phyloP scores from a whole-genome alignment of 2,797 vertebrate species.

The Erithacus rubecula region DNA sequence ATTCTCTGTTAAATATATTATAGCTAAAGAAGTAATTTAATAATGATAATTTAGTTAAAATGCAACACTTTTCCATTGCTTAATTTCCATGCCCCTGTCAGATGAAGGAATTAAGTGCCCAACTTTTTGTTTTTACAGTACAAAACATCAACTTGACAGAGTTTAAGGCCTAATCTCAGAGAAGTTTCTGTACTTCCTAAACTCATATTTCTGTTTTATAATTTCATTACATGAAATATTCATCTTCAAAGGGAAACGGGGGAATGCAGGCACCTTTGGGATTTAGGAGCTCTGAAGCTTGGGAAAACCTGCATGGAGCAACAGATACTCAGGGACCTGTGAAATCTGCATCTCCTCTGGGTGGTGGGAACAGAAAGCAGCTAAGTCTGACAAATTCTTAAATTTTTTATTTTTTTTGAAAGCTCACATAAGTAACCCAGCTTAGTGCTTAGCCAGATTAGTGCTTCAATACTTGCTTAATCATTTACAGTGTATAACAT shows the following conservation, averaged over 20 bases:
- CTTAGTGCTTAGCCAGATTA: slow-evolving; percentile 56
- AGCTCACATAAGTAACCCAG: slow-evolving; percentile 23
- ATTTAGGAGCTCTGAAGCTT: neutral
- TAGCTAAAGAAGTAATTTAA: neutral
- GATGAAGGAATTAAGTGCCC: neutral
- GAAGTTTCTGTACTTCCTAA: neutral
- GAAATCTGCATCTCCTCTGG: neutral
- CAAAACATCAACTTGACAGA: neutral
- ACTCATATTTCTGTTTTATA: neutral
- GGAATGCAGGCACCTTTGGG: neutral
- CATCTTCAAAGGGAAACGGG: neutral
- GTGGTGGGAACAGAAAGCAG: neutral
- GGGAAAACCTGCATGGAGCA: neutral
- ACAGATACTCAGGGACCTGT: neutral
- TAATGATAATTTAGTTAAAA: neutral
- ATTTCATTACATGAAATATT: neutral
- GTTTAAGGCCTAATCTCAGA: neutral
- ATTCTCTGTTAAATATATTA: neutral
- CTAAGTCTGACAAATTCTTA: slow-evolving; percentile 27
- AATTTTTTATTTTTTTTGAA: neutral
- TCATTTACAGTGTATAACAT: neutral
- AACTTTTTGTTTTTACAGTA: neutral
- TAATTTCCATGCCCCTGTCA: neutral
- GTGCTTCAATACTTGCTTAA: slow-evolving; percentile 6
- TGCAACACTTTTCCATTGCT: neutral